Evolutionary conservation across 2,113 vertebrate genomes (phyloP), one percentile per base, ranked within the genome.

Genomic region (Tor tambroides): DNA sequence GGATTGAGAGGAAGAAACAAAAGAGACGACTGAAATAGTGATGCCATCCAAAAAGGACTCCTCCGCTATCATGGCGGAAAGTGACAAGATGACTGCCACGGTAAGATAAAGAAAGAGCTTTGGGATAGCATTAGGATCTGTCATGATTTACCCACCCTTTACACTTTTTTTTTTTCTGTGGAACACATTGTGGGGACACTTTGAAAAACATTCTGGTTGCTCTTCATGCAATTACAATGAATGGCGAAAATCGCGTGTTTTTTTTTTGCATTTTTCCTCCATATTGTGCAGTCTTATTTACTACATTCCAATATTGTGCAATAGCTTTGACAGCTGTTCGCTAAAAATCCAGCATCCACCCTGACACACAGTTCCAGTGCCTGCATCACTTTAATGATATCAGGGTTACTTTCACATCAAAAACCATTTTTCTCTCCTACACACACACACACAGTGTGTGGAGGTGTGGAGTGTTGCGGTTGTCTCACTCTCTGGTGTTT

Each of bases 1-100:
- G 94, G 90, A 92, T 93, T 88, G 90, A 92, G 71, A 92, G 92
- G 85, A 89, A 92, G 56, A 87, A 91, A 85, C 59, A 43, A 88
- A 76, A 86, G 91, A 91, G 72, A 87, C 91, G 0, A 91, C 82
- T 0, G 83, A 80, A 8, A 91, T 89, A 61, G 92, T 38, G n/a
- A 94, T 94, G 94, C 94, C 95, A 86, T 93, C 92, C 51, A 95
- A 94, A 91, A 94, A 94, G 65, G 94, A 91, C 88, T 91, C 94
- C 23, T 92, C 92, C 30, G 89, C 89, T 0, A 90, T 93, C 82
- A 92, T 94, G 93, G 94, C 91, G 84, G 93, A 94, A 86, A 93
- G 91, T 90, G 93, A 91, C 89, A 93, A 94, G 85, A 92, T 95
- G 91, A 88, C 94, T 0, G 93, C 94, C 28, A 94, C 93, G 26